Evolutionary conservation across 2,888 invertebrate species (phyloP).

Genomic region (Fabriciana adippe): DNA sequence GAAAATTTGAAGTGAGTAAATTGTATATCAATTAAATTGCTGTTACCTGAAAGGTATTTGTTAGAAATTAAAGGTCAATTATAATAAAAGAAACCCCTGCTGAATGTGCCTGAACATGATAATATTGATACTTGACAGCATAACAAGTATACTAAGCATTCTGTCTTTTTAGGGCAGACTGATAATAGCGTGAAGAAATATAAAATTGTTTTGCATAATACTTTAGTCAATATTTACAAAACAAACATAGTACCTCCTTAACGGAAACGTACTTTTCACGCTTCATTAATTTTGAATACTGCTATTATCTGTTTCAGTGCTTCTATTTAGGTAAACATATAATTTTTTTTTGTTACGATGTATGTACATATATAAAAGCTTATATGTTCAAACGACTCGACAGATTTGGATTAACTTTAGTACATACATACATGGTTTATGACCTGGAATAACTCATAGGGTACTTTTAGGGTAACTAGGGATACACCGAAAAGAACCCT

Average conservation of each 20-base stretch:
- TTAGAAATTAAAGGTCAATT: too few relatives aligned
- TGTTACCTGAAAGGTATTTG: too few relatives aligned
- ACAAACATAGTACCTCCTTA: not conserved
- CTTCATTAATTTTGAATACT: not conserved
- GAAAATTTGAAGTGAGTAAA: too few relatives aligned
- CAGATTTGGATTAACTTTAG: too few relatives aligned
- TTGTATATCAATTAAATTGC: too few relatives aligned
- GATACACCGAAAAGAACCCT: too few relatives aligned
- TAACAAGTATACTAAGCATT: not conserved
- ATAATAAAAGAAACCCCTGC: too few relatives aligned
- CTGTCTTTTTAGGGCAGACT: not conserved
- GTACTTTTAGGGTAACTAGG: too few relatives aligned
- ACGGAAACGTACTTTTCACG: not conserved
- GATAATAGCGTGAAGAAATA: not conserved
- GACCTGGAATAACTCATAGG: too few relatives aligned
- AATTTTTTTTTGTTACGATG: not conserved
- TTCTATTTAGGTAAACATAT: not conserved
- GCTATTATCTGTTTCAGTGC: not conserved
- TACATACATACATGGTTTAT: too few relatives aligned
- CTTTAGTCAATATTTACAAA: not conserved
- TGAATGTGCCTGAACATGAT: too few relatives aligned
- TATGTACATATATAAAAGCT: not conserved
- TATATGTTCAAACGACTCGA: not conserved
- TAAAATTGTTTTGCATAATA: not conserved
- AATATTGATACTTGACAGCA: not conserved